Base-by-base conservation (phyloP, 2,888 invertebrate species). In the Hofmannophila pseudospretella region DNA sequence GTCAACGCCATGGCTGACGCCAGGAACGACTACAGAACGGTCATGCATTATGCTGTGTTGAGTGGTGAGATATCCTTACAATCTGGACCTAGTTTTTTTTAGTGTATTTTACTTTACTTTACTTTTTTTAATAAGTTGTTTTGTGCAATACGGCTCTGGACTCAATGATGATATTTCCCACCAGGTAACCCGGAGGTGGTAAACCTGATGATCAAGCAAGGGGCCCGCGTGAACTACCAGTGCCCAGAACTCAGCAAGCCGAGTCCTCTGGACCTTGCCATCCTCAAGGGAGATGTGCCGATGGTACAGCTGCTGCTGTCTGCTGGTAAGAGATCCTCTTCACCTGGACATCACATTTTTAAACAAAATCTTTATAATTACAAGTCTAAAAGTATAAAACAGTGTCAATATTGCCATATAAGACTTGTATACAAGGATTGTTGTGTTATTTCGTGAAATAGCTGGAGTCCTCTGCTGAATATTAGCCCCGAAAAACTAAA, bases 31-130 rank as follows among this genome's bases (percentile, higher is more conserved):
- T 94, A 91, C 65, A 88, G 96, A 39, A 95, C 96, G 1, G 95
- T 96, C 2, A 87, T 97, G 62, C 96, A 97, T 67, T 96, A 95
- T 67, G 96, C 95, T 2, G 93, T 96, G 0, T 88, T 95, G 31
- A 92, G 94, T 38, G 96, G 94, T 58, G 88, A 30, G 45, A 42
- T n/a, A n/a, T n/a, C n/a, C n/a, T 9, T 5, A 20, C 20, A n/a
- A n/a, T n/a, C n/a, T n/a, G n/a, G n/a, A n/a, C n/a, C n/a, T n/a
- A n/a, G n/a, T n/a, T 20, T 20, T 8, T 20, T 20, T 20, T 19
- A 19, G 5, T 19, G 3, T 3, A 19, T 19, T 19, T 19, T 19
- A 19, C 3, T 19, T 4, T 19, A 3, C 19, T 19, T 4, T 23
- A 7, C 23, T 23, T 20, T 4, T 20, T 7, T 20, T 20, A 7